Evolutionary conservation across 1,140 invertebrate species (phyloP), one percentile per base, ranked within the genome.

Genomic region (Nylanderia fulva): DNA sequence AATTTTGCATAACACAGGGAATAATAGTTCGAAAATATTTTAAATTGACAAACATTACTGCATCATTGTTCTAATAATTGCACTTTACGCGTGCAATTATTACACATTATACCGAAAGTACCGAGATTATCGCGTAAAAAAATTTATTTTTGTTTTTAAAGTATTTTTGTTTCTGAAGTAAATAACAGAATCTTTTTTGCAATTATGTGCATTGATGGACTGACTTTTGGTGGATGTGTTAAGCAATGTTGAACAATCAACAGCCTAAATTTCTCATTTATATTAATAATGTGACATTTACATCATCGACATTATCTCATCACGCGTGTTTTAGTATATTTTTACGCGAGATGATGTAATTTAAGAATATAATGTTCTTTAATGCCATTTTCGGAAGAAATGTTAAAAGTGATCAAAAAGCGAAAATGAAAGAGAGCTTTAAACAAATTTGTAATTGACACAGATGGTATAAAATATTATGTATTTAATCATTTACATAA

Each of bases 261-360:
- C 58, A n/a, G 29, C 9, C 3, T 21, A 68, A 79, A 54, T 52
- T 36, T 54, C 13, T 39, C 33, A 68, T 79, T 79, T 54, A 79
- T 21, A 68, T 79, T 66, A 68, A 48, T 18, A 33, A 68, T 9
- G 8, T 52, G 61, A 66, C 39, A 77, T 77, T 77, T 68, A 39
- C 39, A 33, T 29, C 71, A 42, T 39, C 71, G 18, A 24, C 36
- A 61, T 5, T 8, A 36, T 29, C 9, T 42, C 58, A 45, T 48
- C 42, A 27, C 8, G 13, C 8, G 13, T 64, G 36, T 27, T 29
- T n/a, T n/a, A n/a, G n/a, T 21, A 76, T 11, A 8, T 27, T 64
- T 79, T 68, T 66, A 68, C n/a, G 2, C 1, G 2, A 33, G 24
- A 21, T 79, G 42, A 54, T 24, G 61, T 54, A 79, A 79, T 36